Evolutionary conservation across 1,140 invertebrate genomes (phyloP).

Genomic region (Leptinotarsa lineolata): DNA sequence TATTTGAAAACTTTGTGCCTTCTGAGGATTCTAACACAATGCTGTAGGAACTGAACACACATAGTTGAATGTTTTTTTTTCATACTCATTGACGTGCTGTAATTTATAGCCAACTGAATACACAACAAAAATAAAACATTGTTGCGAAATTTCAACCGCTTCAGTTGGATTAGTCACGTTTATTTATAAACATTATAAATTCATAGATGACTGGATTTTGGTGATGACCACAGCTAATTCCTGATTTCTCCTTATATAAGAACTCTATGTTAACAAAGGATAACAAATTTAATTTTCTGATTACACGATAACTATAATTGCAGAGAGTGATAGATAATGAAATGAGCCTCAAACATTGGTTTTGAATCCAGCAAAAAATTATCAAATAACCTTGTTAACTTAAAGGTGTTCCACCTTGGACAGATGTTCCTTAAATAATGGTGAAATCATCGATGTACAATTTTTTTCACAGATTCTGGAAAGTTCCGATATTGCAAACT

Average conservation of each 20-base stretch:
- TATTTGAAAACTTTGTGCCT: too few relatives aligned
- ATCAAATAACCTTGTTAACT: too few relatives aligned
- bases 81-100: not conserved
- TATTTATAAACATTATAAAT: not conserved
- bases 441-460: too few relatives aligned
- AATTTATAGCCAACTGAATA: not conserved
- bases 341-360: too few relatives aligned
- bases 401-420: too few relatives aligned
- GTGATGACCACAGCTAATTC: not conserved
- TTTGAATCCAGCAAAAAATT: too few relatives aligned
- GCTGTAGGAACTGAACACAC: not conserved
- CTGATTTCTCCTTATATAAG: not conserved
- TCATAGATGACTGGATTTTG: slow-evolving; percentile 1
- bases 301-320: too few relatives aligned
- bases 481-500: too few relatives aligned
- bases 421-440: too few relatives aligned
- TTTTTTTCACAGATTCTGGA: too few relatives aligned
- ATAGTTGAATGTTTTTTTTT: not conserved
- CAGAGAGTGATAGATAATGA: too few relatives aligned
- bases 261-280: not conserved
- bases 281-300: too few relatives aligned
- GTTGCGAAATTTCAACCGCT: not conserved
- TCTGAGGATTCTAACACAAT: not conserved
- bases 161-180: not conserved
- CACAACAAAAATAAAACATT: not conserved